Conservation (phyloP, 2,888 invertebrate species). For the Conistra vaccinii region DNA sequence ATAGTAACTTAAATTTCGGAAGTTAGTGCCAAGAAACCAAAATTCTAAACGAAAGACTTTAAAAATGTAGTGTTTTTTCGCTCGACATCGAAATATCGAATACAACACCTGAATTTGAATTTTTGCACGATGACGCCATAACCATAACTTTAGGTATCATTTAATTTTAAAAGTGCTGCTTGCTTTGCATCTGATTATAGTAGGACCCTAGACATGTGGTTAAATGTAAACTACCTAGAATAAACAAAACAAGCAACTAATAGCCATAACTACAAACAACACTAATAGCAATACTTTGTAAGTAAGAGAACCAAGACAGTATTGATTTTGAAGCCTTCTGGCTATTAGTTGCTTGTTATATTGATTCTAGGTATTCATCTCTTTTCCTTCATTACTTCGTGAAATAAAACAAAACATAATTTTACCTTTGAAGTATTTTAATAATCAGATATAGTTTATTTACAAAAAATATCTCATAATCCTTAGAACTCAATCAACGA, state of each 20-base stretch:
- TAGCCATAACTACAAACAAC: no score
- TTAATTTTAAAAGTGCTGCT: neutral
- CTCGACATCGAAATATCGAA: no score
- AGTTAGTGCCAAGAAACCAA: no score
- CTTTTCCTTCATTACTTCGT: neutral
- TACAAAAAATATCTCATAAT: neutral
- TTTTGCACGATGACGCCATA: neutral
- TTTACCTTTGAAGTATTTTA: constrained; percentile 10
- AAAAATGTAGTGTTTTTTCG: no score
- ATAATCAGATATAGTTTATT: neutral
- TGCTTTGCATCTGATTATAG: no score
- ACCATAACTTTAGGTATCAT: neutral
- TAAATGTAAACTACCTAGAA: no score
- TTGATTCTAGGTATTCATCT: neutral
- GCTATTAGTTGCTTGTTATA: neutral
- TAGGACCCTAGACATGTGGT: no score
- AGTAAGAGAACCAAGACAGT: neutral
- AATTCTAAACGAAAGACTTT: no score
- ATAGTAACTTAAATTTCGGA: no score
- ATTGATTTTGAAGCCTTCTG: neutral
- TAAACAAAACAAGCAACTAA: no score
- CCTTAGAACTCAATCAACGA: neutral
- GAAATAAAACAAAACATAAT: neutral
- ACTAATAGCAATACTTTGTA: no score
- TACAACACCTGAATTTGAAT: neutral